Base-by-base conservation (phyloP, 53 echinoderm and acorn worm species). In the Luidia sarsii region DNA sequence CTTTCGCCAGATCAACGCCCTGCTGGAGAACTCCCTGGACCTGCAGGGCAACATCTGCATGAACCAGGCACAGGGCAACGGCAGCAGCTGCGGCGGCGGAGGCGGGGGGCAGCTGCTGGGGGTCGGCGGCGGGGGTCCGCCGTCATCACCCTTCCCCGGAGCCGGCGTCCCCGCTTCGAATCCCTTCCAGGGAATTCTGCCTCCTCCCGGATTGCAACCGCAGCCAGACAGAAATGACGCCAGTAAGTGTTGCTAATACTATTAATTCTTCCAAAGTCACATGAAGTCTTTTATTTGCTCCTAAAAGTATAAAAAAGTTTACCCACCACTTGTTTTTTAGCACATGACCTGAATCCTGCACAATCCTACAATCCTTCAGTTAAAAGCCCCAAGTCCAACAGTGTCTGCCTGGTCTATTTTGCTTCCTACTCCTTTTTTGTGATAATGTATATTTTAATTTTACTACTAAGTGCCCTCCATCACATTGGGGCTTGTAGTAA, bases 1-100 rank as follows among this genome's bases (percentile, higher is more conserved):
- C n/a, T 88, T 94, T 71, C 90, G 90, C 24, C 88, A 94, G 71
- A 90, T 94, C 41, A 94, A 94, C 75, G 94, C 94, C 30, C 63
- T 94, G 43, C 66, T 94, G 57, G 94, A 90, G 50, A 94, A 87
- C 80, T 80, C 94, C 14, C 75, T 94, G 69, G 90, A 90, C 57
- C 73, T 87, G 57, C 66, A 49, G 18, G 72, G 61, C 35, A 83
- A 60, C 65, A 51, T 83, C 51, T 82, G 82, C 72, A 72, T 72
- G 72, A 72, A 55, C 72, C 72, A 72, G 72, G 55, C 37, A 72
- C 38, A 72, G 30, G 24, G 57, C 57, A 57, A 19, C 57, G 28
- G 57, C 7, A 27, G 67, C 45, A 39, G 22, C 39, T 34, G 27
- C 21, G 53, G 11, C 27, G 38, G 33, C 53, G 51, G 36, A 18